Evolutionary conservation across 2,113 vertebrate genomes (phyloP).

Genomic region (Gymnobelideus leadbeateri): DNA sequence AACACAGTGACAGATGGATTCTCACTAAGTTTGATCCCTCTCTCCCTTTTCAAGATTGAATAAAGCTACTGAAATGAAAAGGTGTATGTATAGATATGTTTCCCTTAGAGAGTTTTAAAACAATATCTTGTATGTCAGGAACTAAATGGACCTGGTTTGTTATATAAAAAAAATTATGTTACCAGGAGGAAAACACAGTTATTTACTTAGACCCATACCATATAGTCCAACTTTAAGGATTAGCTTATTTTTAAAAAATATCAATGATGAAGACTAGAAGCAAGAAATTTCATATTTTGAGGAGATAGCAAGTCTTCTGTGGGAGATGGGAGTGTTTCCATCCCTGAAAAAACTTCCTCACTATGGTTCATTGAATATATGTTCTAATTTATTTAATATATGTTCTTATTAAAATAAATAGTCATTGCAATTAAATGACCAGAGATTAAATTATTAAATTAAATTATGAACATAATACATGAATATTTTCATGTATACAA

Average conservation of each 20-base stretch:
- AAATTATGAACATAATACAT: background rate
- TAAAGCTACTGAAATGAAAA: constrained; percentile 22
- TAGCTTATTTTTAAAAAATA: background rate
- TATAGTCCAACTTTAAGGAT: background rate
- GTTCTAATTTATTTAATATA: background rate
- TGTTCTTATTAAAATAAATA: background rate
- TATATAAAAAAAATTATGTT: background rate
- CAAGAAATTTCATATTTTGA: background rate
- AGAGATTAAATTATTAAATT: too few relatives aligned
- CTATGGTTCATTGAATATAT: background rate
- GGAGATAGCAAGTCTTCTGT: fast-evolving
- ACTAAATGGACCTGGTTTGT: background rate
- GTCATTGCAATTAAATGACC: background rate
- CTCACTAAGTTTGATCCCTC: background rate
- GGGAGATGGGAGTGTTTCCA: background rate
- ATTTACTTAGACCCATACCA: background rate
- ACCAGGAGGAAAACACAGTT: background rate
- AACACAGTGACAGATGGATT: background rate
- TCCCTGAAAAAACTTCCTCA: background rate
- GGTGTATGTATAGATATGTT: background rate
- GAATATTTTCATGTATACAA: background rate
- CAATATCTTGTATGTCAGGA: background rate
- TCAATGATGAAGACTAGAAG: background rate
- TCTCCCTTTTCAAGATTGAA: constrained; percentile 9
- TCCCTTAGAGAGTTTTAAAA: background rate